Base-by-base conservation (phyloP, 2,888 invertebrate genomes). In the Caenorhabditis zanzibari region DNA sequence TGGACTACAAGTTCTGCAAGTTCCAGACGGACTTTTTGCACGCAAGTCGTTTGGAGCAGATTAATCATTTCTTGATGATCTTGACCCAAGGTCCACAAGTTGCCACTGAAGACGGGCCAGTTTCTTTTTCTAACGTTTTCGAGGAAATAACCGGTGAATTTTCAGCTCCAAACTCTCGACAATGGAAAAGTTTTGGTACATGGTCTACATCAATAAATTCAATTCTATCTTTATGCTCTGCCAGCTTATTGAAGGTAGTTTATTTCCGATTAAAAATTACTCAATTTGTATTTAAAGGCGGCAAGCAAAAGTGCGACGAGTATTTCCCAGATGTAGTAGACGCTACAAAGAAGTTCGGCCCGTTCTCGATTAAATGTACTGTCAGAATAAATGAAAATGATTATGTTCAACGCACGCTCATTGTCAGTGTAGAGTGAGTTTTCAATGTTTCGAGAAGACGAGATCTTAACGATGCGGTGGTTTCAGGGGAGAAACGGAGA, bases 131-230 rank as follows among this genome's bases (percentile, higher is more conserved):
- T 1, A 49, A 9, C 16, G n/a, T n/a, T n/a, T 16, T n/a, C 1
- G 19, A n/a, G 16, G 4, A n/a, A n/a, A n/a, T n/a, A n/a, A n/a
- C n/a, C n/a, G n/a, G n/a, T n/a, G n/a, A n/a, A n/a, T n/a, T n/a
- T n/a, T n/a, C n/a, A n/a, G n/a, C n/a, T n/a, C n/a, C n/a, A n/a
- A n/a, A n/a, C n/a, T n/a, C n/a, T n/a, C n/a, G 3, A 66, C 26
- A 0, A 47, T 49, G 9, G 66, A 49, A 5, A 66, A 66, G 49
- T 66, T 49, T 19, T 66, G 28, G 49, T 66, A 5, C 10, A 19
- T 66, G 19, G 52, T 52, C 10, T 14, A 49, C 1, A 12, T 19
- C n/a, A 4, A 49, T 3, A 19, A n/a, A n/a, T 2, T n/a, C 9
- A 1, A 19, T 4, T n/a, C 52, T 2, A 24, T 66, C 14, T 14